Conservation (phyloP, 1,140 invertebrate genomes). For the Matsumurasca onukii region DNA sequence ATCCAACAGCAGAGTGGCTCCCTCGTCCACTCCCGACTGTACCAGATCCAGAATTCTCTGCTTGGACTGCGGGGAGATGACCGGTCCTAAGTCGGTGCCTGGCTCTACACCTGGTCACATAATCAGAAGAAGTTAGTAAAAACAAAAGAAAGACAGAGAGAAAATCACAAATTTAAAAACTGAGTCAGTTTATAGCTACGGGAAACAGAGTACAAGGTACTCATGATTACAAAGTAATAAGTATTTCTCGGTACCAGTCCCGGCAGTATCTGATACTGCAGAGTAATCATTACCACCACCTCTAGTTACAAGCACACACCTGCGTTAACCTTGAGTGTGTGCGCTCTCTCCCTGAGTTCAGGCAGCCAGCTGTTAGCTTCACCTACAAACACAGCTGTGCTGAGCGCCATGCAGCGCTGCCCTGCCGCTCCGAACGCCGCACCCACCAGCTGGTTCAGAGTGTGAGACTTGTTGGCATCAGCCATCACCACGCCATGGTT, state of each 20-base stretch:
- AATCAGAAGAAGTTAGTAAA: too few relatives aligned
- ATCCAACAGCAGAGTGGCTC: constrained; percentile 87
- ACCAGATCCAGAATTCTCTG: constrained; percentile 83
- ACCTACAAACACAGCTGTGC: constrained; percentile 96
- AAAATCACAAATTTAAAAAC: not conserved
- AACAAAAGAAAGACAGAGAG: constrained; percentile 7
- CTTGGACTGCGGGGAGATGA: constrained; percentile 92
- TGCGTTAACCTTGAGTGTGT: constrained; percentile 91
- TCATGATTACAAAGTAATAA: not conserved
- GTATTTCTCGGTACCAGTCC: too few relatives aligned
- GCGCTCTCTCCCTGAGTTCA: constrained; percentile 85
- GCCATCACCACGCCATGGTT: constrained; percentile 97
- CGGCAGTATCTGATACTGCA: too few relatives aligned
- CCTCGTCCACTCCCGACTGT: constrained; percentile 84
- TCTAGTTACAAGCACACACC: constrained; percentile 47
- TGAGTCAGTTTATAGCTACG: not conserved
- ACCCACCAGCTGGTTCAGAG: constrained; percentile 90
- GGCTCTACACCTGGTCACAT: constrained; percentile 70
- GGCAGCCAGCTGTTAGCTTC: constrained; percentile 93
- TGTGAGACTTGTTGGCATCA: constrained; percentile 97
- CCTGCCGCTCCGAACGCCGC: constrained; percentile 95
- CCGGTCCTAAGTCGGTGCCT: constrained; percentile 94
- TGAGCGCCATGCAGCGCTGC: constrained; percentile 98
- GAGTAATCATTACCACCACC: too few relatives aligned
- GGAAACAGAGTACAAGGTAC: not conserved